phyloP scores from a whole-genome alignment of 2,113 vertebrate genomes.

The Setophaga coronata region DNA sequence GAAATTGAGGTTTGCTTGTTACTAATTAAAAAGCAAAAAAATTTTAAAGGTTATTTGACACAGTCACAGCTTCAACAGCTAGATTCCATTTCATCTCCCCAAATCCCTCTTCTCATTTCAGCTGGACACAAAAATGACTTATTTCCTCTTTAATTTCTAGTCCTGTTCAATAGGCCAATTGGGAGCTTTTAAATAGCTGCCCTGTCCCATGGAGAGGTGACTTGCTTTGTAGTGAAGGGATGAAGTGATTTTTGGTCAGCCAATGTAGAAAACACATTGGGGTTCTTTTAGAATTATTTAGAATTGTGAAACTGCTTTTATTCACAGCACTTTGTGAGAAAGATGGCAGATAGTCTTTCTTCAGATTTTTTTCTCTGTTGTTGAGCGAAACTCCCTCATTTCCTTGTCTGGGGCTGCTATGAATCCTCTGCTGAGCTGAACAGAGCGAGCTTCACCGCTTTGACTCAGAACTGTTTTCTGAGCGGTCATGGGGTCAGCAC shows the following conservation, averaged over 20 bases:
- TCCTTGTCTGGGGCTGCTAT: neutral
- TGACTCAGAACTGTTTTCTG: neutral
- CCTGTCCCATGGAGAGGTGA: neutral
- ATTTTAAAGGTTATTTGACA: neutral
- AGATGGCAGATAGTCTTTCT: neutral
- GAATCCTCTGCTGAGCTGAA: neutral
- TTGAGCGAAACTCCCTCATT: neutral
- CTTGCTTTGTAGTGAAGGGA: neutral
- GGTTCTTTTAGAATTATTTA: neutral
- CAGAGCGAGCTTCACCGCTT: neutral
- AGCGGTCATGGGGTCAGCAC: neutral
- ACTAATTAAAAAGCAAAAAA: slow-evolving; percentile 20
- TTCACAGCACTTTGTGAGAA: neutral
- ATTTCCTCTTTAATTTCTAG: neutral
- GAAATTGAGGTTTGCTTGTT: neutral
- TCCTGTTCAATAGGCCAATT: neutral
- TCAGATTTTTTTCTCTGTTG: neutral
- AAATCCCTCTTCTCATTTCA: slow-evolving; percentile 41
- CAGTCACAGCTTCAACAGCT: neutral
- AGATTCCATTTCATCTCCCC: neutral
- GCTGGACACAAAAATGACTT: neutral
- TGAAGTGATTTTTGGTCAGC: neutral
- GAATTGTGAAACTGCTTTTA: neutral
- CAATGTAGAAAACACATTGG: neutral
- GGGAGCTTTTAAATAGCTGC: slow-evolving; percentile 10